Base-by-base conservation (phyloP, 1,140 invertebrate species). In the Drosophila athabasca region DNA sequence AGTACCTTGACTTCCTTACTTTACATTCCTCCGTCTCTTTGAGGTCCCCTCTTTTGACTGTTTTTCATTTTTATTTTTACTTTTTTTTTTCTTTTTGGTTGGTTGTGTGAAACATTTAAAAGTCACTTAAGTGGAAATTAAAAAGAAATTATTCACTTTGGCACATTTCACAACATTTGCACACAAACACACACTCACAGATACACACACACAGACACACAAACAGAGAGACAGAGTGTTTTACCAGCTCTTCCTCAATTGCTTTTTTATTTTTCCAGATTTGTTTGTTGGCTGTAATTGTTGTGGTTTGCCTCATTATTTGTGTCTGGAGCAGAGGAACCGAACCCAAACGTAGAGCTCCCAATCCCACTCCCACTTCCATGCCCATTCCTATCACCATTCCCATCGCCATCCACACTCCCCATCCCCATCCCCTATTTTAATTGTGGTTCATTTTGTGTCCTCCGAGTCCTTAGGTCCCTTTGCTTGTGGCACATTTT, bases 71-170 rank as follows among this genome's bases (percentile, higher is more conserved):
- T 13, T 39, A 4, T 8, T 6, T 31, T 31, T 8, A 1, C 1
- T 19, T 19, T 19, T 19, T 19, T 19, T 19, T 19, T 19, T 1
- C 17, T 19, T 19, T 35, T 35, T 39, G 11, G 35, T 17, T 49
- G 24, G 35, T 15, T 43, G 54, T 68, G 69, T 50, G 55, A 59
- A 76, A 62, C 71, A 76, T 76, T 76, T 67, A 76, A 76, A 76
- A 75, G 62, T 75, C 72, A 76, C 72, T 76, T 76, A 76, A 76
- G 72, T 76, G 72, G 72, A 76, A 76, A 76, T 76, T 76, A 76
- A 76, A 76, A 76, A 76, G 72, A 76, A 76, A 76, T 76, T 76
- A 76, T 75, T 76, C 72, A 76, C 72, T 76, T 76, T 76, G 72
- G 62, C 71, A 67, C 72, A 76, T 59, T 67, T 74, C 39, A 66